phyloP scores from a whole-genome alignment of 2,113 vertebrate genomes.

The Brachyhypopomus occidentalis region DNA sequence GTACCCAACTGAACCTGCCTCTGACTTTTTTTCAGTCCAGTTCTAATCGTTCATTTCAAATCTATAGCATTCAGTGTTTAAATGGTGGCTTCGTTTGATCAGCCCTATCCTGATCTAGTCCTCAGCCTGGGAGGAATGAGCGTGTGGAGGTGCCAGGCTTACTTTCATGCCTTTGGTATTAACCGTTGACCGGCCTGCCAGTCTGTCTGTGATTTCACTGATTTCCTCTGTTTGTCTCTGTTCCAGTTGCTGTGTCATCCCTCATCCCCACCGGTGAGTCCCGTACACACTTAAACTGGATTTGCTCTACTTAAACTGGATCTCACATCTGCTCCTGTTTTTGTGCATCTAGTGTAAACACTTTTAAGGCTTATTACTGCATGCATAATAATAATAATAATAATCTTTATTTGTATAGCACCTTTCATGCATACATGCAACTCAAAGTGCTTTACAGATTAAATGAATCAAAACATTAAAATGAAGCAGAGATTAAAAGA shows the following conservation, averaged over 20 bases:
- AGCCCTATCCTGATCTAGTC: background rate
- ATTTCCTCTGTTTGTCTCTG: slow-evolving; percentile 6
- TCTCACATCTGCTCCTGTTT: too few relatives aligned
- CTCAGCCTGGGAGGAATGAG: background rate
- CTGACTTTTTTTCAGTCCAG: background rate
- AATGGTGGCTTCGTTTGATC: background rate
- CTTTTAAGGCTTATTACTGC: background rate
- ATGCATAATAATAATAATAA: background rate
- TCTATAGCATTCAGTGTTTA: background rate
- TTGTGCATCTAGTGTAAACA: background rate
- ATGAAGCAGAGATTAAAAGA: too few relatives aligned
- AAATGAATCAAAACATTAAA: too few relatives aligned
- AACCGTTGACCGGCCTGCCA: background rate
- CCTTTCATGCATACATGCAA: too few relatives aligned
- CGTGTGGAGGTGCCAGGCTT: background rate
- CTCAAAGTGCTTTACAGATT: too few relatives aligned
- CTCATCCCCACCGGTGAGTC: slow-evolving; percentile 31
- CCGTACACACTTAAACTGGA: background rate
- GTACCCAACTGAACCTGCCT: background rate
- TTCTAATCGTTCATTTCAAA: background rate
- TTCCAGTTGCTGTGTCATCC: slow-evolving; percentile 35
- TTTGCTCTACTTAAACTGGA: background rate
- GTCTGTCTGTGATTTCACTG: background rate
- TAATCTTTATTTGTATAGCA: too few relatives aligned
- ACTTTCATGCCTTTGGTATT: background rate